Conservation (phyloP, 2,113 vertebrate species). For the Clupea harengus region DNA sequence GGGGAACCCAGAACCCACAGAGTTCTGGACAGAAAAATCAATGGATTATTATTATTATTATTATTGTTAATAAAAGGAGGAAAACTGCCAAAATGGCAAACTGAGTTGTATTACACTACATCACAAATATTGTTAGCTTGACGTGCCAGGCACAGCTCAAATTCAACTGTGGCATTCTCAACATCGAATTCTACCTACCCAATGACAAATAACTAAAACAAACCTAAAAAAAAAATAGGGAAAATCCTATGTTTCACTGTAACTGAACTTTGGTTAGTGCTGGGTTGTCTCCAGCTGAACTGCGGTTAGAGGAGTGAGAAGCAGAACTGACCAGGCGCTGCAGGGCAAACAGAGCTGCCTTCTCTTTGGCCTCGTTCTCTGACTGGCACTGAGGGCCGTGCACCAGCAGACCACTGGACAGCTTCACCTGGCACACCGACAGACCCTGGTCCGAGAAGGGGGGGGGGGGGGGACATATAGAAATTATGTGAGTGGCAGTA, state of each 20-base stretch:
- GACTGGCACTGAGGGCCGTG: slow-evolving; percentile 89
- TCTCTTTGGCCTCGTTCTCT: slow-evolving; percentile 92
- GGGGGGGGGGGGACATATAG: too few species aligned
- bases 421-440: slow-evolving; percentile 87
- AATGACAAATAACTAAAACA: neutral
- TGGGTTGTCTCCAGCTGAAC: too few species aligned
- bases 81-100: too few species aligned
- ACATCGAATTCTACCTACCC: too few species aligned
- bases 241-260: neutral
- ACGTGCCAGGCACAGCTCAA: too few species aligned
- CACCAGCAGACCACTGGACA: slow-evolving; percentile 86
- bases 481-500: neutral
- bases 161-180: too few species aligned
- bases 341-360: slow-evolving; percentile 87
- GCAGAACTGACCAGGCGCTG: slow-evolving; percentile 82
- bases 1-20: slow-evolving; percentile 82
- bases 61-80: neutral
- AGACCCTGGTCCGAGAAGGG: slow-evolving; percentile 72
- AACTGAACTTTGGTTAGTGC: neutral
- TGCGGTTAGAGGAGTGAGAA: too few species aligned
- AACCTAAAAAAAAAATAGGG: neutral
- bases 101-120: too few species aligned
- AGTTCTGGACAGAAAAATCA: slow-evolving; percentile 67
- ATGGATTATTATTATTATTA: neutral
- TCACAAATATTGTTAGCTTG: too few species aligned